phyloP scores from a whole-genome alignment of 2,888 invertebrate species.

The Yponomeuta sedellus region DNA sequence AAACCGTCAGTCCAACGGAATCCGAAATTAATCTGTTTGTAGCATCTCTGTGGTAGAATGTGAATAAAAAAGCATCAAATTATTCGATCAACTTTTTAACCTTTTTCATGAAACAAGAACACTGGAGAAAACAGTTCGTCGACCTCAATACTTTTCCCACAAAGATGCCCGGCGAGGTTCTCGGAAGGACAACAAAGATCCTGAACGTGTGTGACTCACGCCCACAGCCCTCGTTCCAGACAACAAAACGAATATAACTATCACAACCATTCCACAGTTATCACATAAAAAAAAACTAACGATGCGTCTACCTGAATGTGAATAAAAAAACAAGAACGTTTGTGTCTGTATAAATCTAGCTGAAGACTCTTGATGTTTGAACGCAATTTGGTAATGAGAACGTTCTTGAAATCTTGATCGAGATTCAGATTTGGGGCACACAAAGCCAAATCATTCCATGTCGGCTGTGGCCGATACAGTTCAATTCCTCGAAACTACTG shows the following conservation, averaged over 20 bases:
- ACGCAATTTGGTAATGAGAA: not conserved
- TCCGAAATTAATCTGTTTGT: not conserved
- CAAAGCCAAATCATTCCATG: not conserved
- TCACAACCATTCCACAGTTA: constrained; percentile 6
- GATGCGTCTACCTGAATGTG: not conserved
- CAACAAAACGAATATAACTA: constrained; percentile 33
- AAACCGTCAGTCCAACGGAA: too few relatives aligned
- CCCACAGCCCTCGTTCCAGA: constrained; percentile 51
- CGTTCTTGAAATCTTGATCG: not conserved
- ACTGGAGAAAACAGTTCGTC: constrained; percentile 62
- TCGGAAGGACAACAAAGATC: constrained; percentile 73
- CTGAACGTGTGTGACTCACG: constrained; percentile 64
- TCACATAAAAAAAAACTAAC: constrained; percentile 2
- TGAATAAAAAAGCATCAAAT: not conserved
- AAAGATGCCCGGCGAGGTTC: constrained; percentile 62
- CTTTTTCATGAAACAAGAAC: constrained; percentile 35
- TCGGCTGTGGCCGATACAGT: constrained; percentile 40
- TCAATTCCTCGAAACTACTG: constrained; percentile 62
- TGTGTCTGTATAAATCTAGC: not conserved
- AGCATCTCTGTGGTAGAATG: too few relatives aligned
- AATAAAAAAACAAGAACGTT: not conserved
- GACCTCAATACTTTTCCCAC: constrained; percentile 68
- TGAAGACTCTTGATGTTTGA: not conserved
- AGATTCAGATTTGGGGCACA: not conserved
- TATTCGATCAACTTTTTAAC: constrained; percentile 29